Evolutionary conservation across 2,113 vertebrate species (phyloP).

Genomic region (Tragulus kanchil): DNA sequence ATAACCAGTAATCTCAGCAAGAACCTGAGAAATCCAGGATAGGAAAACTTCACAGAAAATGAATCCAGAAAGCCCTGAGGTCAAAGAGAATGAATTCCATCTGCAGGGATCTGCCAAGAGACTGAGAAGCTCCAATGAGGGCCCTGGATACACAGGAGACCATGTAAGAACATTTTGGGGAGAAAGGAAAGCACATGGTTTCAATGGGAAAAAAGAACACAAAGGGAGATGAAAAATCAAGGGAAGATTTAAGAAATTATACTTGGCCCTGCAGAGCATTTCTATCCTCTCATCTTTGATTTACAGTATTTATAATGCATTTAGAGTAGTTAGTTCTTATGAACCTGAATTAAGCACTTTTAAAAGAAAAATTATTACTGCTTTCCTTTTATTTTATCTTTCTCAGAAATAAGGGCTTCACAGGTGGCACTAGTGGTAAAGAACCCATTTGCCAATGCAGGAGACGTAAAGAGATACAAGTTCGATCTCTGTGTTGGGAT

Average conservation of each 20-base stretch:
- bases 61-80: background rate
- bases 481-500: background rate
- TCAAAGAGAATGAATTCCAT: background rate
- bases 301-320: background rate
- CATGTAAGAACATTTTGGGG: background rate
- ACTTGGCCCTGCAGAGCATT: background rate
- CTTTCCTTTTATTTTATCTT: background rate
- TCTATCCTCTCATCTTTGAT: background rate
- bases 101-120: background rate
- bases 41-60: background rate
- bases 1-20: background rate
- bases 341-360: background rate
- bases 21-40: background rate
- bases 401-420: background rate
- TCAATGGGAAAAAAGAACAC: background rate
- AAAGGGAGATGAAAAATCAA: background rate
- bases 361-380: background rate
- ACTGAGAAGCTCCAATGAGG: background rate
- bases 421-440: background rate
- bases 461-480: background rate
- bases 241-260: background rate
- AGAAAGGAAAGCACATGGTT: background rate
- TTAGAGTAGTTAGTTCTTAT: background rate
- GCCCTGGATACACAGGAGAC: background rate
- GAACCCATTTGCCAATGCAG: background rate